A percentile compares a stretch with the other conserved stretches of the same genome.
Conservation (phyloP, 2,113 vertebrate species). For the Sakesphorus luctuosus region DNA sequence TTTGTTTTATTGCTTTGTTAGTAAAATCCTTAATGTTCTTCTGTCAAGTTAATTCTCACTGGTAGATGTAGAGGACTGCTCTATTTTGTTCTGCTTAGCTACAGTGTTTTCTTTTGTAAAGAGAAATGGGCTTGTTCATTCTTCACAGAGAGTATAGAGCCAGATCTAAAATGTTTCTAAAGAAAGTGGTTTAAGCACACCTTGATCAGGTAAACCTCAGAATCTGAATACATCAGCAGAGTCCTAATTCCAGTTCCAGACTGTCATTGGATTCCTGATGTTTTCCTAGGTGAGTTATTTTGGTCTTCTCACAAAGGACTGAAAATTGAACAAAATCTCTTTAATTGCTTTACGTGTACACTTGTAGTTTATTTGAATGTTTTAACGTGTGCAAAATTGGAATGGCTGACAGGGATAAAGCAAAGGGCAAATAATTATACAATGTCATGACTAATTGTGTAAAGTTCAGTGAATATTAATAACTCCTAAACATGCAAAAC, state of each 20-base stretch:
- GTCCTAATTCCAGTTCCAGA: not conserved
- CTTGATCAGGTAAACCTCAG: not conserved
- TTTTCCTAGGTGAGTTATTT: not conserved
- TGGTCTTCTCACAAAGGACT: not conserved
- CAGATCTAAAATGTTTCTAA: not conserved
- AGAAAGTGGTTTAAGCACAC: not conserved
- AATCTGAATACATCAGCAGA: not conserved
- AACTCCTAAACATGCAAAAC: not conserved
- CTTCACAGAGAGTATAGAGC: not conserved
- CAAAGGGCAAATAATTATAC: not conserved
- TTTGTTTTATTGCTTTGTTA: not conserved
- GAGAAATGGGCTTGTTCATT: not conserved
- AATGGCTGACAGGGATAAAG: not conserved
- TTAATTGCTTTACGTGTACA: not conserved
- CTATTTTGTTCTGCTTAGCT: not conserved
- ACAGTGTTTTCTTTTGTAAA: not conserved
- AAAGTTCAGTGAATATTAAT: conserved; percentile 1
- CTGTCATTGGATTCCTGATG: not conserved
- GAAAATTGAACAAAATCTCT: not conserved
- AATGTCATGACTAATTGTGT: not conserved
- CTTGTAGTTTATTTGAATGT: not conserved
- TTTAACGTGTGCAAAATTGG: not conserved
- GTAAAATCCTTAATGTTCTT: not conserved
- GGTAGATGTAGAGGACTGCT: not conserved
- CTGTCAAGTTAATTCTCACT: not conserved